These are phyloP conservation scores for Formicarius rufipectus DNA, from an alignment of 2,113 vertebrate species.

Conservation along the genomic window DNA sequence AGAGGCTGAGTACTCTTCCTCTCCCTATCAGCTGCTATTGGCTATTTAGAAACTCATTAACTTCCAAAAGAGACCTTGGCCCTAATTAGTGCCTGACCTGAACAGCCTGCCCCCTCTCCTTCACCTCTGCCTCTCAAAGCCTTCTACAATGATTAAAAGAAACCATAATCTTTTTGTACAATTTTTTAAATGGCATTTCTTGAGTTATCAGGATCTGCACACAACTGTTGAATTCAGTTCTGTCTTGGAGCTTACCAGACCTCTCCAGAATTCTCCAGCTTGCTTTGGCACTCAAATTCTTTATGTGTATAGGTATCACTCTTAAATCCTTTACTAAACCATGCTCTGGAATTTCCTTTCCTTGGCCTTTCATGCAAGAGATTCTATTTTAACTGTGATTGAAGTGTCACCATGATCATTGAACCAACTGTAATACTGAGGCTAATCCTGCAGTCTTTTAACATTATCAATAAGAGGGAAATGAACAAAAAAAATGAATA, in stretches of 20 bases:
- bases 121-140: neutral
- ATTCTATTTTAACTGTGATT: neutral
- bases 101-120: neutral
- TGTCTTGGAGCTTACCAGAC: neutral
- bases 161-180: neutral
- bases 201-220: neutral
- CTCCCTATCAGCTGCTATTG: neutral
- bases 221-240: neutral
- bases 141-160: neutral
- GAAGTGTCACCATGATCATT: neutral
- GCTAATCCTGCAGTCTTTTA: neutral
- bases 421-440: neutral
- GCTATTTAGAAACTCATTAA: slow-evolving; percentile 56
- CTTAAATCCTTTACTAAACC: neutral
- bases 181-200: neutral
- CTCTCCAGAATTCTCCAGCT: neutral
- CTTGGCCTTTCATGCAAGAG: neutral
- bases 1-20: neutral
- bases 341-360: neutral
- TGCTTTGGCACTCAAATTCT: neutral
- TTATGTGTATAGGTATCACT: fast-evolving
- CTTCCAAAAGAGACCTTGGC: slow-evolving; percentile 30
- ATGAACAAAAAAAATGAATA: neutral
- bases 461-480: neutral
- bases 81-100: slow-evolving; percentile 5